Conservation (phyloP, 1,140 invertebrate genomes). For the Bombus terrestris region DNA sequence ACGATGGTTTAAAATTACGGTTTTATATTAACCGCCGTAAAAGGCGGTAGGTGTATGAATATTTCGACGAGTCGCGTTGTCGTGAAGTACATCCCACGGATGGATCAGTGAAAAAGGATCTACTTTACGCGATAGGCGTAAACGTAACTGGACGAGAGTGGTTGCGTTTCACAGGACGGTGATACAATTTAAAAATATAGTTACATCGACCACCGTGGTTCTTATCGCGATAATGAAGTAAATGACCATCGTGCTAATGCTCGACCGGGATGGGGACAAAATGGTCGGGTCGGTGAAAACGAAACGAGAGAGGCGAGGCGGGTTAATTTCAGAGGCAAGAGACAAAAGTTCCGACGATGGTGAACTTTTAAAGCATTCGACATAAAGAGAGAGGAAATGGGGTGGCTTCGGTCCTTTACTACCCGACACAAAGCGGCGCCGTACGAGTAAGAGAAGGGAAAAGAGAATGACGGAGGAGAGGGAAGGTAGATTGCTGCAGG, state of each 20-base stretch:
- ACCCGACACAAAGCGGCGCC: neutral
- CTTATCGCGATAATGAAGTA: conserved; percentile 58
- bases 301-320: neutral
- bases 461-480: neutral
- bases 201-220: conserved; percentile 44
- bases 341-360: conserved; percentile 69
- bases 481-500: conserved; percentile 54
- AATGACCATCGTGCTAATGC: conserved; percentile 60
- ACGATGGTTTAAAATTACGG: neutral
- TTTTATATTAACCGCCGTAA: neutral
- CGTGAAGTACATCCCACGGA: no score
- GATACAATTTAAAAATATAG: conserved; percentile 50
- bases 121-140: no score
- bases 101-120: neutral
- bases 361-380: conserved; percentile 72
- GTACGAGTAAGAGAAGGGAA: neutral
- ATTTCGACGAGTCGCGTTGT: neutral
- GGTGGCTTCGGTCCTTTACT: conserved; percentile 10
- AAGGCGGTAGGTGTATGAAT: neutral
- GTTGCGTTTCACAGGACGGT: neutral
- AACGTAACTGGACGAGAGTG: neutral
- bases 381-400: conserved; percentile 63
- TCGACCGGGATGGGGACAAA: neutral
- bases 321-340: conserved; percentile 62
- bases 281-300: neutral